These are phyloP conservation scores for Watsonalla cultraria DNA, from an alignment of 2,888 invertebrate species.

Conservation along the genomic window DNA sequence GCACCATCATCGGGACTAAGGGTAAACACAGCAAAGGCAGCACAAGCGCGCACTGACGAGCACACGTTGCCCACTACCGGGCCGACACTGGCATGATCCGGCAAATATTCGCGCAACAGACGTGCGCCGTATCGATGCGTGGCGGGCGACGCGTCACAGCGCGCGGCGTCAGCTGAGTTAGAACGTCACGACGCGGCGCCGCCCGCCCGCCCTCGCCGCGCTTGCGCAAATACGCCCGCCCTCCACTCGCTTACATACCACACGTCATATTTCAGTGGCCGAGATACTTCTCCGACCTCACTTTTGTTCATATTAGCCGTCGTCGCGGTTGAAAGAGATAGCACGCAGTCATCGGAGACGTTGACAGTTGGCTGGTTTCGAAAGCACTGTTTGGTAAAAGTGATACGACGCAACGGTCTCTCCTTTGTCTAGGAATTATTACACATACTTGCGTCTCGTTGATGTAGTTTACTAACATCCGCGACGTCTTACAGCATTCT, in stretches of 20 bases:
- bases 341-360: not conserved
- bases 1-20: constrained; percentile 62
- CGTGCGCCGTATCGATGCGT: constrained; percentile 54
- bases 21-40: constrained; percentile 18
- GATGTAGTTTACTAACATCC: constrained; percentile 1
- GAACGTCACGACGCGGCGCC: constrained; percentile 55
- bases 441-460: not conserved
- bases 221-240: constrained; percentile 57
- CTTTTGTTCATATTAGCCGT: not conserved
- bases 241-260: constrained; percentile 19
- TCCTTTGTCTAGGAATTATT: constrained; percentile 1
- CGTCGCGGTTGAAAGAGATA: not conserved
- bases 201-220: constrained; percentile 48
- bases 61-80: constrained; percentile 35
- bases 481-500: constrained; percentile 2
- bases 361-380: not conserved
- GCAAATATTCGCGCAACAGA: constrained; percentile 35
- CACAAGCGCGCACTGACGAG: constrained; percentile 23
- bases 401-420: not conserved
- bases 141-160: constrained; percentile 19
- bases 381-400: not conserved
- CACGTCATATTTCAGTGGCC: not conserved
- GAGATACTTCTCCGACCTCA: not conserved
- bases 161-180: constrained; percentile 59
- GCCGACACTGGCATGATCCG: constrained; percentile 33